Evolutionary conservation across 2,888 invertebrate genomes (phyloP).

Genomic region (Polietes domitor): DNA sequence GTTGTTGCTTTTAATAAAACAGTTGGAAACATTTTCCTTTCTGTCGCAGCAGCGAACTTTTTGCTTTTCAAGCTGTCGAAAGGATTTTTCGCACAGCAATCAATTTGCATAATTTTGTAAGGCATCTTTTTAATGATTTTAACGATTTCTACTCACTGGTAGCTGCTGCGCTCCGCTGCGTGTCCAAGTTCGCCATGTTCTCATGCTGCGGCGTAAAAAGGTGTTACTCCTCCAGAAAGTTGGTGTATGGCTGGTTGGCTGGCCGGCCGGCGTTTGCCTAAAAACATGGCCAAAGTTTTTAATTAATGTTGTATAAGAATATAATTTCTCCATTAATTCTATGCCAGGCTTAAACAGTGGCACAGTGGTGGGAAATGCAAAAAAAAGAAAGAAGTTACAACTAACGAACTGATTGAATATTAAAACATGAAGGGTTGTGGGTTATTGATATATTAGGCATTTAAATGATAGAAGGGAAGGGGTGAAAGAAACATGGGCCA

Average conservation of each 20-base stretch:
- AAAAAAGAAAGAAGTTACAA: too few relatives aligned
- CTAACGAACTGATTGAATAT: too few relatives aligned
- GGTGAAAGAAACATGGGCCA: too few relatives aligned
- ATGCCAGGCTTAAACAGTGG: constrained; percentile 20
- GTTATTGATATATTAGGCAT: too few relatives aligned
- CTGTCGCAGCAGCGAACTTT: constrained; percentile 10
- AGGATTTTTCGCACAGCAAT: constrained; percentile 64
- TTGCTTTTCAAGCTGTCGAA: constrained; percentile 61
- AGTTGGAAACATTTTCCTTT: constrained; percentile 36
- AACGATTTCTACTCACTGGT: constrained; percentile 41
- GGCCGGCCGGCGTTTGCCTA: not conserved
- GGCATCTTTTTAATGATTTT: constrained; percentile 46
- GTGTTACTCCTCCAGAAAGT: constrained; percentile 8
- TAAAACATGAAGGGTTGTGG: too few relatives aligned
- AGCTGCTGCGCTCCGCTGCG: not conserved
- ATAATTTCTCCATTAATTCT: constrained; percentile 60
- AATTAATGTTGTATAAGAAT: constrained; percentile 62
- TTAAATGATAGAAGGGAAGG: too few relatives aligned
- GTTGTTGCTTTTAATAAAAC: constrained; percentile 41
- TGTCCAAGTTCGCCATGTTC: constrained; percentile 15
- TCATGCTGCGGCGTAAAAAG: constrained; percentile 6
- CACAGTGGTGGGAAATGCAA: not conserved
- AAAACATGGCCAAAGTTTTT: constrained; percentile 56
- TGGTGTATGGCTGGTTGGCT: not conserved
- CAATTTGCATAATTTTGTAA: constrained; percentile 65